Evolutionary conservation across 2,113 vertebrate species (phyloP).

Genomic region (Climacteris rufus): DNA sequence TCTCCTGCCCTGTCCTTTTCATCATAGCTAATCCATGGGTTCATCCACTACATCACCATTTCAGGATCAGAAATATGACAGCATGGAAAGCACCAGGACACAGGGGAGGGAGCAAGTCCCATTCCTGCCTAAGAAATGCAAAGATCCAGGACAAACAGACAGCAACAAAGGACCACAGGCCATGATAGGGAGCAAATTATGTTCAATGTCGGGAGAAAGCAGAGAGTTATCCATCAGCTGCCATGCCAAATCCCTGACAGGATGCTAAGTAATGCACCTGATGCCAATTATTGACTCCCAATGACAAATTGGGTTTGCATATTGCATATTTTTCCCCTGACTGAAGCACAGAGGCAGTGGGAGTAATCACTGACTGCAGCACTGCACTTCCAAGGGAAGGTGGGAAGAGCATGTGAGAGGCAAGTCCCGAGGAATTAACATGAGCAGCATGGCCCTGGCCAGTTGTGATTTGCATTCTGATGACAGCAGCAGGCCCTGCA

Average conservation of each 20-base stretch:
- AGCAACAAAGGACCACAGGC: not conserved
- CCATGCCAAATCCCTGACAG: constrained; percentile 2
- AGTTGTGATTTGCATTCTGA: not conserved
- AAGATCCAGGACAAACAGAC: not conserved
- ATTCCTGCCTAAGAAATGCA: not conserved
- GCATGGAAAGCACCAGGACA: not conserved
- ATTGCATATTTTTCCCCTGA: not conserved
- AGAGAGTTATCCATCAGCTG: constrained; percentile 17
- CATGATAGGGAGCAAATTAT: not conserved
- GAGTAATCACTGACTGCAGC: not conserved
- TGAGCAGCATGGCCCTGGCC: not conserved
- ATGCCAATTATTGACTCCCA: constrained; percentile 34
- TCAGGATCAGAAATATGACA: not conserved
- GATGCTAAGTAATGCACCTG: constrained; percentile 21
- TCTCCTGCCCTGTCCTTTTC: not conserved
- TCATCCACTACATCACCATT: not conserved
- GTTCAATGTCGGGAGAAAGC: not conserved
- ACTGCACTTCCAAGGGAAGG: not conserved
- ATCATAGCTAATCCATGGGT: not conserved
- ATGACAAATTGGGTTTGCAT: constrained; percentile 32
- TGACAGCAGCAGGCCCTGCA: not conserved
- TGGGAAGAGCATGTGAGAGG: not conserved
- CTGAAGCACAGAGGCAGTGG: not conserved
- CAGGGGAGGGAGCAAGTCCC: not conserved
- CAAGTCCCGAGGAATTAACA: not conserved